These are phyloP conservation scores for Mesorhabditis sp. DNA, from an alignment of 2,888 invertebrate genomes.

Conservation along the genomic window DNA sequence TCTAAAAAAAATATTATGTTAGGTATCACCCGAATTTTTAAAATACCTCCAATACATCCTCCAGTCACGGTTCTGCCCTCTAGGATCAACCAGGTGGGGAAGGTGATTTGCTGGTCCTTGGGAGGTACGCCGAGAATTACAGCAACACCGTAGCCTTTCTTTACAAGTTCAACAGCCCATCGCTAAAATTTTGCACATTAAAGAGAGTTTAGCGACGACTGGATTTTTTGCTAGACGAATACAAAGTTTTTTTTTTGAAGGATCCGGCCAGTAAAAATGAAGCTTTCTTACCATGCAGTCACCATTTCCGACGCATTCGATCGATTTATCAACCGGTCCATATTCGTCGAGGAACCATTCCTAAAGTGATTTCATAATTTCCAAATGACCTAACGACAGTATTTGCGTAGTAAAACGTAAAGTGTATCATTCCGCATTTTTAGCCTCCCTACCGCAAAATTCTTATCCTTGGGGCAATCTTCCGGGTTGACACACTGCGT, in stretches of 20 bases:
- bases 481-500: not conserved
- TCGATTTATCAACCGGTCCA: constrained; percentile 4
- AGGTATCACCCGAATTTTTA: not conserved
- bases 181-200: not conserved
- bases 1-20: not conserved
- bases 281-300: not conserved
- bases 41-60: not conserved
- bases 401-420: too few species aligned
- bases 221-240: too few species aligned
- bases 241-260: too few species aligned
- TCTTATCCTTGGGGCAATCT: not conserved
- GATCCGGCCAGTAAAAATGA: not conserved
- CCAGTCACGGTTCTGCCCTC: not conserved
- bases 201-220: too few species aligned
- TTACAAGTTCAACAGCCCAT: not conserved
- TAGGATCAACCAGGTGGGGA: not conserved
- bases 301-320: constrained; percentile 4
- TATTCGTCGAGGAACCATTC: not conserved
- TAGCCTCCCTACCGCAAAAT: not conserved
- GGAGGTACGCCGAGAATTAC: not conserved
- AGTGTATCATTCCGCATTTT: too few species aligned
- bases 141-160: not conserved
- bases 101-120: not conserved
- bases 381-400: too few species aligned
- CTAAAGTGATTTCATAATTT: not conserved